These are phyloP conservation scores for Conomelus anceps DNA, from an alignment of 2,888 invertebrate species.

Conservation along the genomic window DNA sequence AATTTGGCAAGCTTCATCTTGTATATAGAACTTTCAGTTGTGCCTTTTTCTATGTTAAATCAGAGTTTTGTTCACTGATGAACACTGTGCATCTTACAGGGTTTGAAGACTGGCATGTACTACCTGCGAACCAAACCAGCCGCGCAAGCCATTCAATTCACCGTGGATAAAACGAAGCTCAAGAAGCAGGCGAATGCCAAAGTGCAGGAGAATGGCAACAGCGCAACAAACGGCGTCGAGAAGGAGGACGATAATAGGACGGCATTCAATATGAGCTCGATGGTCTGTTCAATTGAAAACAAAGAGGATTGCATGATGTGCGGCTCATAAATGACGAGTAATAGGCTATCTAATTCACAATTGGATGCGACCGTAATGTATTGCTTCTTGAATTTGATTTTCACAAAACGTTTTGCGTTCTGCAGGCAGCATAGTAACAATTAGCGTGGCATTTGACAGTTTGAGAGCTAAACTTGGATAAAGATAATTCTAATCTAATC, in stretches of 20 bases:
- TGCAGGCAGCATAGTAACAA: too few relatives aligned
- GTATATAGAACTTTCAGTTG: too few relatives aligned
- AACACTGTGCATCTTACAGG: constrained; percentile 50
- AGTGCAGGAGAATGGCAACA: constrained; percentile 23
- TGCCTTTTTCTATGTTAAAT: background rate
- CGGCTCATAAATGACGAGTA: constrained; percentile 53
- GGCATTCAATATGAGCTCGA: constrained; percentile 57
- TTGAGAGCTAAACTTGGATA: too few relatives aligned
- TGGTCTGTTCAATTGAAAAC: constrained; percentile 81
- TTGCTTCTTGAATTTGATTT: too few relatives aligned
- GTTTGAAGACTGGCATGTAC: constrained; percentile 98
- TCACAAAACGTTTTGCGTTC: too few relatives aligned
- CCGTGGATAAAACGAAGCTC: constrained; percentile 80
- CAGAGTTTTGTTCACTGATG: background rate
- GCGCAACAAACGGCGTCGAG: constrained; percentile 26
- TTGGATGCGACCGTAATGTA: background rate
- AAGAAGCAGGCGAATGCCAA: constrained; percentile 31
- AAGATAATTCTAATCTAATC: too few relatives aligned
- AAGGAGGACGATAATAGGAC: constrained; percentile 41
- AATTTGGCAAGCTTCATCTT: too few relatives aligned
- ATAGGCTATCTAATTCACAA: background rate
- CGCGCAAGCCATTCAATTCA: constrained; percentile 93
- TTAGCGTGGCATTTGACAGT: too few relatives aligned
- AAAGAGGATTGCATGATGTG: constrained; percentile 84
- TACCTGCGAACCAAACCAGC: constrained; percentile 95